phyloP scores from a whole-genome alignment of 1,140 invertebrate genomes.

The Drosophila triauraria region DNA sequence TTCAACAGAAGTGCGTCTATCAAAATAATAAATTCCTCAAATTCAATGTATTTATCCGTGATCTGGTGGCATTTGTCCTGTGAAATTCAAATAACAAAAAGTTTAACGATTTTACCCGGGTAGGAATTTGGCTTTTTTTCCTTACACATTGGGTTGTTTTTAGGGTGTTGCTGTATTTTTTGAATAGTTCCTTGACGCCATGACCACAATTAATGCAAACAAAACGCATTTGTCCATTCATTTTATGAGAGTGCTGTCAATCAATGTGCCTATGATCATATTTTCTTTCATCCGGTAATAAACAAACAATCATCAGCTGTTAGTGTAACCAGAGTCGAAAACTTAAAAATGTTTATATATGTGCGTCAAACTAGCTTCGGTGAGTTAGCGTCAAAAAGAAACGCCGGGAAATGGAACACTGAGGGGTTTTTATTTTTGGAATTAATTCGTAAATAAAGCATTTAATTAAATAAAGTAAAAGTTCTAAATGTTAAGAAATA shows the following conservation, averaged over 20 bases:
- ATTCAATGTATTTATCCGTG: slow-evolving; percentile 96
- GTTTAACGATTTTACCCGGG: background rate
- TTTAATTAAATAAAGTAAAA: no score
- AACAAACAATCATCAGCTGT: slow-evolving; percentile 28
- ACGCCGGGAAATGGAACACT: no score
- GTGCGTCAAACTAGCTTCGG: no score
- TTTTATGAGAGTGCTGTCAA: background rate
- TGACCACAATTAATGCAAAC: slow-evolving; percentile 90
- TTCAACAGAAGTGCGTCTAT: slow-evolving; percentile 93
- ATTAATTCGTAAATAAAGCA: no score
- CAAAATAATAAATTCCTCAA: slow-evolving; percentile 93
- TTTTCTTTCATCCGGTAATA: slow-evolving; percentile 4
- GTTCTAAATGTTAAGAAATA: no score
- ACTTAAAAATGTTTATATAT: background rate
- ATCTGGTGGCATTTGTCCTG: slow-evolving; percentile 90
- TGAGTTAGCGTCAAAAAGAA: no score
- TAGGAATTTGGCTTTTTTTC: background rate
- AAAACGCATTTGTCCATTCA: slow-evolving; percentile 66
- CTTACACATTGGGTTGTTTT: slow-evolving; percentile 91
- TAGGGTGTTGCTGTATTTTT: slow-evolving; percentile 89
- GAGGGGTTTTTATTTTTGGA: no score
- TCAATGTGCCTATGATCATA: background rate
- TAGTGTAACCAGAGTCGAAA: slow-evolving; percentile 8
- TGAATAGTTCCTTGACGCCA: slow-evolving; percentile 87
- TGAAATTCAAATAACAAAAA: slow-evolving; percentile 7